A percentile compares a stretch with the other conserved stretches of the same genome.
phyloP scores from a whole-genome alignment of 2,797 vertebrate genomes.

The Margarornis squamiger region DNA sequence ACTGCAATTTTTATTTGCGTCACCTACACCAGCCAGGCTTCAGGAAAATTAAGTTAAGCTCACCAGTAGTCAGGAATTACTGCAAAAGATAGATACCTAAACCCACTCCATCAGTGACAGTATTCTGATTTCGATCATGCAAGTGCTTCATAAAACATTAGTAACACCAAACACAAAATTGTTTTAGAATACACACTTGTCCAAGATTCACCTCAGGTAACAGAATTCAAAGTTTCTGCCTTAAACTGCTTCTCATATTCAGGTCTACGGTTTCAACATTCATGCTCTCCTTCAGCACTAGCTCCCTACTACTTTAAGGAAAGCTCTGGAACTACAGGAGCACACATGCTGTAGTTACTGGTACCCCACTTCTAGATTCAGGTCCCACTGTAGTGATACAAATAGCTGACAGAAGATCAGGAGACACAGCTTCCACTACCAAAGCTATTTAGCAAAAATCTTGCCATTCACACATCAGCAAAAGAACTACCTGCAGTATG shows the following conservation, averaged over 20 bases:
- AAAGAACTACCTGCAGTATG: background rate
- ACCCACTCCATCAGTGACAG: background rate
- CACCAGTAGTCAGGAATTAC: background rate
- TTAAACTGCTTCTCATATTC: background rate
- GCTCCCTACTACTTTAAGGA: background rate
- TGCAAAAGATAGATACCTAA: background rate
- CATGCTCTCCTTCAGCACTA: conserved; percentile 17
- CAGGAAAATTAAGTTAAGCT: background rate
- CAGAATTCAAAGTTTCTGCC: background rate
- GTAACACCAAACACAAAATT: background rate
- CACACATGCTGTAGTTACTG: background rate
- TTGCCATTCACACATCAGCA: background rate
- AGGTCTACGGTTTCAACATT: background rate
- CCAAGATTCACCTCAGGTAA: background rate
- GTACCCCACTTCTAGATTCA: background rate
- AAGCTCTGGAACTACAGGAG: background rate
- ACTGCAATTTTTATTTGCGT: background rate
- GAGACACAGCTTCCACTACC: background rate
- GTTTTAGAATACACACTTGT: background rate
- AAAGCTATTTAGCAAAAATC: background rate
- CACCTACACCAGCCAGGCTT: background rate
- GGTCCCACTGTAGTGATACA: background rate
- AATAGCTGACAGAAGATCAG: background rate
- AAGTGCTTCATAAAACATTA: background rate
- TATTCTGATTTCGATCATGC: background rate